Percentiles rank a stretch among this genome's conserved stretches.
These are phyloP conservation scores for Goniozus legneri DNA, from an alignment of 1,140 invertebrate species.

Conservation along the genomic window DNA sequence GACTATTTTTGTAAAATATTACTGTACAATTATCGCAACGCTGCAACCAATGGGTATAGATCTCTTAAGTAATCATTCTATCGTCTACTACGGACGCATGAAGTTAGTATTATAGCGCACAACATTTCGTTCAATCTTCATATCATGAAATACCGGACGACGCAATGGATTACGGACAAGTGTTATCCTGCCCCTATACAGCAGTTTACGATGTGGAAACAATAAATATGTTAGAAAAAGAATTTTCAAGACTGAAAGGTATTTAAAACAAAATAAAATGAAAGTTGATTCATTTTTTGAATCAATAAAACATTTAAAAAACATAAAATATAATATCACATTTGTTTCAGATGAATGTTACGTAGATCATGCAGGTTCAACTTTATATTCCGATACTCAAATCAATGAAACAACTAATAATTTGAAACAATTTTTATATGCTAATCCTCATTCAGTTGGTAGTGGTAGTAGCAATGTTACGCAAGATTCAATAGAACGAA, in stretches of 20 bases:
- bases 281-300: neutral
- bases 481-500: constrained; percentile 76
- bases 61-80: neutral
- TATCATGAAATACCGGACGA: too few relatives aligned
- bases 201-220: constrained; percentile 31
- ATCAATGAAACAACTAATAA: constrained; percentile 65
- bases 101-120: too few relatives aligned
- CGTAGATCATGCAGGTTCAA: constrained; percentile 87
- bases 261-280: too few relatives aligned
- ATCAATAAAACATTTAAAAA: neutral
- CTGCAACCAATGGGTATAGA: neutral
- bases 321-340: neutral
- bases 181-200: constrained; percentile 16
- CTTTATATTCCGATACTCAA: constrained; percentile 76
- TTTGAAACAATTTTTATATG: constrained; percentile 70
- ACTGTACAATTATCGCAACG: too few relatives aligned
- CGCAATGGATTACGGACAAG: too few relatives aligned
- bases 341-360: constrained; percentile 69
- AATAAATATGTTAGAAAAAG: constrained; percentile 17
- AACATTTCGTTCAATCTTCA: too few relatives aligned
- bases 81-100: too few relatives aligned
- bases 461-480: constrained; percentile 66
- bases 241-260: constrained; percentile 36
- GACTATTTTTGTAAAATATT: too few relatives aligned
- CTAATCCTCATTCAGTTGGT: constrained; percentile 82